phyloP scores from a whole-genome alignment of 2,113 vertebrate genomes.

The Dendropsophus ebraccatus region DNA sequence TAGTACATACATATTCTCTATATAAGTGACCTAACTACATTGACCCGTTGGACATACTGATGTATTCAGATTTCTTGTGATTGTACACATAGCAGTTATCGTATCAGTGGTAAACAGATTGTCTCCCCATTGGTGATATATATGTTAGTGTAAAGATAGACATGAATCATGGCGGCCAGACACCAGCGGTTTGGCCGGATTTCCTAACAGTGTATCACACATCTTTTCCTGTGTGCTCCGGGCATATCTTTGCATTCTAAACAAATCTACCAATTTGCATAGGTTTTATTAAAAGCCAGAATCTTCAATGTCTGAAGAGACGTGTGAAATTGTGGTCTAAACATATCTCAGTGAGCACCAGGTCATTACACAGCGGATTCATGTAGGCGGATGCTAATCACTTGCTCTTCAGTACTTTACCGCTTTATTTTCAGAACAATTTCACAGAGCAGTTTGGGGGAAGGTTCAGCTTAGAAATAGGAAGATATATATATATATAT shows the following conservation, averaged over 20 bases:
- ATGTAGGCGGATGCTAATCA: slow-evolving; percentile 21
- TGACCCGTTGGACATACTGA: background rate
- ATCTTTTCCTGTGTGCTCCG: background rate
- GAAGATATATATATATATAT: too few relatives aligned
- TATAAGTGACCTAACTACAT: background rate
- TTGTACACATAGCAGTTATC: background rate
- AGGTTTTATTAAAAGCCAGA: slow-evolving; percentile 16
- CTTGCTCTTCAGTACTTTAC: background rate
- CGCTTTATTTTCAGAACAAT: background rate
- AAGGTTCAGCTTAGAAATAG: background rate
- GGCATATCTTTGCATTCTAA: background rate
- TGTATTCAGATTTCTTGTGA: background rate
- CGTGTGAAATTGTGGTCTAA: background rate
- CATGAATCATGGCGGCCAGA: background rate
- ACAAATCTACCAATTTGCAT: slow-evolving; percentile 25
- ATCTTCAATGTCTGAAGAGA: background rate
- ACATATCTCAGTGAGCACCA: background rate
- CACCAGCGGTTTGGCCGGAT: background rate
- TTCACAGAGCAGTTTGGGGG: background rate
- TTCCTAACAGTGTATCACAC: background rate
- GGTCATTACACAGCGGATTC: slow-evolving; percentile 14
- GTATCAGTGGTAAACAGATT: background rate
- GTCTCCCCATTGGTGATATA: background rate
- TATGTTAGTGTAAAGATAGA: background rate
- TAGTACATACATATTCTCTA: background rate